Conservation (phyloP, 2,888 invertebrate genomes). For the Dioctria rufipes region DNA sequence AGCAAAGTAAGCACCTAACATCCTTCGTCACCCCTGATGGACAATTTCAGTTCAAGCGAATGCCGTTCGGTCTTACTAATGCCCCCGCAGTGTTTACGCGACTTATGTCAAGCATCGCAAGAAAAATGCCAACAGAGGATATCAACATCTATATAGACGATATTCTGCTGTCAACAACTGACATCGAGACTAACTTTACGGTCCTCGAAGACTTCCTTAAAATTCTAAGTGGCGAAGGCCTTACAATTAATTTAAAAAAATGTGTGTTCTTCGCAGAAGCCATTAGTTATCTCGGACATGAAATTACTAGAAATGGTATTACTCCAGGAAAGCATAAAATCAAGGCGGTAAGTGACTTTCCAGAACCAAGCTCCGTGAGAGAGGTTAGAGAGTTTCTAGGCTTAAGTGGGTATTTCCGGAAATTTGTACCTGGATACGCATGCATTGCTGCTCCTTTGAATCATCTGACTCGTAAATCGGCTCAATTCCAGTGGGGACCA, state of each 20-base stretch:
- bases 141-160: conserved; percentile 48
- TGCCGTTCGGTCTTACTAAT: conserved; percentile 63
- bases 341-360: not conserved
- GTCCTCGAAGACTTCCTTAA: not conserved
- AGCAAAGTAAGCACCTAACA: conserved; percentile 56
- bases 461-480: not conserved
- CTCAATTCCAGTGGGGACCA: not conserved
- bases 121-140: not conserved
- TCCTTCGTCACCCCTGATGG: conserved; percentile 63
- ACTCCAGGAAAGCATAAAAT: not conserved
- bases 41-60: conserved; percentile 62
- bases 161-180: conserved; percentile 10
- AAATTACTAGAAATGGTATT: conserved; percentile 7
- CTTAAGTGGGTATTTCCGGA: conserved; percentile 62
- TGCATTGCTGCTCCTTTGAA: conserved; percentile 46
- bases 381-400: conserved; percentile 54
- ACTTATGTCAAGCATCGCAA: no score
- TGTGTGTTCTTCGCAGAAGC: no score
- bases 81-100: conserved; percentile 60
- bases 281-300: conserved; percentile 1
- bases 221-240: not conserved
- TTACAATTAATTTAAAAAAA: no score
- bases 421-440: conserved; percentile 62
- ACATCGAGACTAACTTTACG: not conserved
- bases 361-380: not conserved